phyloP scores from a whole-genome alignment of 2,113 vertebrate species.

The Odobenus rosmarus region DNA sequence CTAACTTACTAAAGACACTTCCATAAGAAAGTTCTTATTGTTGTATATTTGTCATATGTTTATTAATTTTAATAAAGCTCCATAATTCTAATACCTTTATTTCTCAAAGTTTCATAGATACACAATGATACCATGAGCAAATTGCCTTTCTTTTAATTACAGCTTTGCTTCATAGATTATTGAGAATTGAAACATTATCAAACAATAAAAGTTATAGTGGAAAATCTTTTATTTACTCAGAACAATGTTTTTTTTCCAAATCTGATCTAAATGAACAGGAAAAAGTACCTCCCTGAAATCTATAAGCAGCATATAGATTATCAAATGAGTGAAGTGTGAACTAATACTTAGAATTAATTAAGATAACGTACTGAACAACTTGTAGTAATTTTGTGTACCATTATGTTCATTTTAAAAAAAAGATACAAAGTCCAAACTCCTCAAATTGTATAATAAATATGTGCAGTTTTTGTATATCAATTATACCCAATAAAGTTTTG shows the following conservation, averaged over 20 bases:
- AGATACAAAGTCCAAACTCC: neutral
- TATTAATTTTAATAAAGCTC: neutral
- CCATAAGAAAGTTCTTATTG: neutral
- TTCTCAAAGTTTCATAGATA: neutral
- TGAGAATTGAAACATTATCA: constrained; percentile 21
- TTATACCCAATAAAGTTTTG: neutral
- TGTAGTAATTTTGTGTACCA: neutral
- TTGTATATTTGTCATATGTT: neutral
- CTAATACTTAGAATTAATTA: neutral
- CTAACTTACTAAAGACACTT: neutral
- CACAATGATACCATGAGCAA: neutral
- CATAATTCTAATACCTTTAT: neutral
- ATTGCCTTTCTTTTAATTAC: neutral
- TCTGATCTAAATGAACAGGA: neutral
- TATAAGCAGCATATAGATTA: neutral
- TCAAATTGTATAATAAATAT: neutral
- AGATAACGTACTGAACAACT: neutral
- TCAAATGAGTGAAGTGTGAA: neutral
- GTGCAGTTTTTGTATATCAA: neutral
- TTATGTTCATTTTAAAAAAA: constrained; percentile 21
- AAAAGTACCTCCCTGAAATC: neutral
- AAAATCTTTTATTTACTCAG: neutral
- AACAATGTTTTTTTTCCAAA: neutral
- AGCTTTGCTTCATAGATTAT: neutral
- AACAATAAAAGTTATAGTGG: neutral